phyloP scores from a whole-genome alignment of 2,113 vertebrate species.

The Xerus inauris region DNA sequence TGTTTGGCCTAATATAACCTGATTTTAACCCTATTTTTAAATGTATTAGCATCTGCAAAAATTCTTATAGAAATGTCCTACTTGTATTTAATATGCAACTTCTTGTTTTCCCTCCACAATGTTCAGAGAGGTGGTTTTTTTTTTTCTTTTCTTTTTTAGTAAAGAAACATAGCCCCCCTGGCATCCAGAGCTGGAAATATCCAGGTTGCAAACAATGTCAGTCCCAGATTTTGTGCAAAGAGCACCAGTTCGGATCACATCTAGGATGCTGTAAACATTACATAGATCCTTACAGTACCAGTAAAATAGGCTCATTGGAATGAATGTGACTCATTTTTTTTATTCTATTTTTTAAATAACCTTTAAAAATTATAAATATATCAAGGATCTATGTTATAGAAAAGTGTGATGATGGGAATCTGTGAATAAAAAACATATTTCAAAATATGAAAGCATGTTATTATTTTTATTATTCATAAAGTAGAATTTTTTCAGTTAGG shows the following conservation, averaged over 20 bases:
- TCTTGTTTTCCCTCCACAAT: conserved; percentile 6
- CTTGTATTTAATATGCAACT: conserved; percentile 41
- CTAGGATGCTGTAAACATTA: not conserved
- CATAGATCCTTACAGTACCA: not conserved
- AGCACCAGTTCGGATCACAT: not conserved
- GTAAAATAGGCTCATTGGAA: conserved; percentile 28
- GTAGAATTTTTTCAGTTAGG: accelerated
- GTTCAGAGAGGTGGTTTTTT: not conserved
- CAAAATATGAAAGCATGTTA: accelerated
- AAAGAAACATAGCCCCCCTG: not conserved
- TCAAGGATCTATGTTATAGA: not conserved
- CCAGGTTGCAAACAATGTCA: not conserved
- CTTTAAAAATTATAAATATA: not conserved
- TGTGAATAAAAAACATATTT: conserved; percentile 11
- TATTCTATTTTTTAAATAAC: not conserved
- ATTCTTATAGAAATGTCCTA: conserved; percentile 54
- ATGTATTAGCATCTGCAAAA: conserved; percentile 60
- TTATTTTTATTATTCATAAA: not conserved
- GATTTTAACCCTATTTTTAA: conserved; percentile 50
- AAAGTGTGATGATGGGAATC: not conserved
- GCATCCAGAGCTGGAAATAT: not conserved
- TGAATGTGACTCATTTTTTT: not conserved
- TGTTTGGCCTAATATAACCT: conserved; percentile 49
- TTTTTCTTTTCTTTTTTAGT: not conserved
- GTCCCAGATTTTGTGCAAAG: not conserved